Conservation (phyloP, 2,888 invertebrate species). For the Pemphredon lugubris region DNA sequence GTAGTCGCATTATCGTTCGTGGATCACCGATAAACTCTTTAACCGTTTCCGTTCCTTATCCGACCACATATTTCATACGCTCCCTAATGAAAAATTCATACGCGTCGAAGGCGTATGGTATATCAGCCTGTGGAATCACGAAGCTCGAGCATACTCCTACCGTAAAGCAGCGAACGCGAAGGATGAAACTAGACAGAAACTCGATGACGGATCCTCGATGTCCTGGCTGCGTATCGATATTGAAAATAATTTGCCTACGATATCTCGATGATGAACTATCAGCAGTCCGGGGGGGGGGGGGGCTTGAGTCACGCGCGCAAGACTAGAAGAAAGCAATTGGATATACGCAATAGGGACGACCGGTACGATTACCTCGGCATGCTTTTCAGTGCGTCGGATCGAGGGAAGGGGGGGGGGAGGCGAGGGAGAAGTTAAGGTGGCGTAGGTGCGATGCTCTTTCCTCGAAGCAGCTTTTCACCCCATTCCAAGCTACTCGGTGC, state of each 20-base stretch:
- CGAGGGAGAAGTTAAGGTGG: conserved; percentile 32
- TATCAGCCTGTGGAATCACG: too few species aligned
- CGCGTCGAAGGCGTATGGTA: too few species aligned
- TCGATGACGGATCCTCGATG: too few species aligned
- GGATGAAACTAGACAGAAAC: too few species aligned
- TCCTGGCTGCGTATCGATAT: too few species aligned
- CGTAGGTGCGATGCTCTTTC: conserved; percentile 47
- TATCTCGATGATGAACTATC: neutral
- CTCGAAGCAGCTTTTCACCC: conserved; percentile 24
- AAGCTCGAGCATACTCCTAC: too few species aligned
- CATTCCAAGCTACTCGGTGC: conserved; percentile 8
- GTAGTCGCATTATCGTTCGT: conserved; percentile 37
- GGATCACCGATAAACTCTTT: conserved; percentile 24
- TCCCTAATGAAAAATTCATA: neutral
- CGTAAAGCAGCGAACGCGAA: too few species aligned
- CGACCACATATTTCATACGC: neutral
- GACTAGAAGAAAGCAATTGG: conserved; percentile 45
- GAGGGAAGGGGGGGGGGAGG: conserved; percentile 11
- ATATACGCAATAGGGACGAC: conserved; percentile 48
- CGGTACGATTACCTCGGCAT: conserved; percentile 55
- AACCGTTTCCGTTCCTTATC: neutral
- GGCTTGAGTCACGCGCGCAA: conserved; percentile 53
- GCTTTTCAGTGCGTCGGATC: conserved; percentile 49
- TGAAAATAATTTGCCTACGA: too few species aligned
- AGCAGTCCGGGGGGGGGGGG: conserved; percentile 17